phyloP scores from a whole-genome alignment of 2,888 invertebrate species.

The Dynastes maya region DNA sequence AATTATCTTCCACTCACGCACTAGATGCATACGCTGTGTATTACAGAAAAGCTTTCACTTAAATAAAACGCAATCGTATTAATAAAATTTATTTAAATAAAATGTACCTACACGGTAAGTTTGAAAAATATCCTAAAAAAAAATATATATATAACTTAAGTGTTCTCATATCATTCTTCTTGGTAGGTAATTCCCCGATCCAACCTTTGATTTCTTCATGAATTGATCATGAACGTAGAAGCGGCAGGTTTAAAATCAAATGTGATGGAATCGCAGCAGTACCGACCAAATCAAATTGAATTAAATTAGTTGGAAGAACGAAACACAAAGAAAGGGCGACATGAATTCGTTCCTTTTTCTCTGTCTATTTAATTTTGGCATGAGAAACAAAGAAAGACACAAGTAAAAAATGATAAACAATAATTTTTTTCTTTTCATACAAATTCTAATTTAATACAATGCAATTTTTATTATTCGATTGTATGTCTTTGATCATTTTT shows the following conservation, averaged over 20 bases:
- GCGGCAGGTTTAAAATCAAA: slow-evolving; percentile 33
- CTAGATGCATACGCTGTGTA: too few species aligned
- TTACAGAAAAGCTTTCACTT: not conserved
- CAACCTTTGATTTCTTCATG: slow-evolving; percentile 38
- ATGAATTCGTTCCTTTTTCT: not conserved
- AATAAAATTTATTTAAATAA: slow-evolving; percentile 68
- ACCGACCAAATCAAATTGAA: slow-evolving; percentile 24
- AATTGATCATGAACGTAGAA: slow-evolving; percentile 12
- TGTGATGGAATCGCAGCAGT: slow-evolving; percentile 26
- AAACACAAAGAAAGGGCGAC: slow-evolving; percentile 3
- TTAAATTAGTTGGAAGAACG: slow-evolving; percentile 25
- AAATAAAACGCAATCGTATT: slow-evolving; percentile 57
- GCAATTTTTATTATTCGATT: slow-evolving; percentile 35
- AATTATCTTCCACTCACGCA: too few species aligned
- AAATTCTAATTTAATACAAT: slow-evolving; percentile 30
- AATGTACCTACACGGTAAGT: slow-evolving; percentile 64
- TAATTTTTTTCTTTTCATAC: slow-evolving; percentile 37
- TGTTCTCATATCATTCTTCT: slow-evolving; percentile 35
- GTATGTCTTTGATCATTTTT: slow-evolving; percentile 32
- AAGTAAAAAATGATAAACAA: slow-evolving; percentile 30
- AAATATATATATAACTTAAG: slow-evolving; percentile 37
- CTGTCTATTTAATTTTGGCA: slow-evolving; percentile 14
- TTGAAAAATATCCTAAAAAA: slow-evolving; percentile 53
- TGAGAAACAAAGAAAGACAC: slow-evolving; percentile 25
- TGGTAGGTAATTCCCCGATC: slow-evolving; percentile 30